A percentile compares a stretch with the other conserved stretches of the same genome.
Evolutionary conservation across 2,797 vertebrate genomes (phyloP).

Genomic region (Potorous gilbertii): DNA sequence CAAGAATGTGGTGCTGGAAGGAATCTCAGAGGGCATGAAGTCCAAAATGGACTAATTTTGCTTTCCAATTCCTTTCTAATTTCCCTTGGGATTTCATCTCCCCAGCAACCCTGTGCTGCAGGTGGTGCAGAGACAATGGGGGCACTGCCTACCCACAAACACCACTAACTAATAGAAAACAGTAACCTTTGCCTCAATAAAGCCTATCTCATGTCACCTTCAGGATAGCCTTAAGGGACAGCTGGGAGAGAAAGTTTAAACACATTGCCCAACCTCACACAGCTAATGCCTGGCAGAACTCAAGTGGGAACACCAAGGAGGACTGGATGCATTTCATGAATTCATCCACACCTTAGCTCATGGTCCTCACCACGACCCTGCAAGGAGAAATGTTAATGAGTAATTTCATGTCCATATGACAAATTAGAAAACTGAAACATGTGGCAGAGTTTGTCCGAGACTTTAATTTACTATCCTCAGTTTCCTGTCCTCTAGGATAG

Average conservation of each 20-base stretch:
- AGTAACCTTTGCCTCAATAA: neutral
- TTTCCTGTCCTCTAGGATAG: neutral
- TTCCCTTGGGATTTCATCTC: neutral
- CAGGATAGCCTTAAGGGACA: neutral
- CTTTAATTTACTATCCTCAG: neutral
- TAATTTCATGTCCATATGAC: neutral
- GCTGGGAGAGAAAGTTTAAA: neutral
- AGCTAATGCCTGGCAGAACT: neutral
- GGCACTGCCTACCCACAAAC: neutral
- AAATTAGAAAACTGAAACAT: neutral
- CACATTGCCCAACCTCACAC: neutral
- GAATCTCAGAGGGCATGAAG: neutral
- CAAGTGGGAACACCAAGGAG: neutral
- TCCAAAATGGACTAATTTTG: neutral
- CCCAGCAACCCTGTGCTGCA: neutral
- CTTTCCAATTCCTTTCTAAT: slow-evolving; percentile 8
- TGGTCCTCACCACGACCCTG: neutral
- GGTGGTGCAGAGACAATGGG: neutral
- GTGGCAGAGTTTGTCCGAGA: neutral
- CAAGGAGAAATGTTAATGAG: neutral
- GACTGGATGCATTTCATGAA: neutral
- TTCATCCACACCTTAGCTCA: neutral
- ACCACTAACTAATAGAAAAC: neutral
- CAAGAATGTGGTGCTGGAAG: neutral
- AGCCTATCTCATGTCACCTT: neutral